Evolutionary conservation across 2,888 invertebrate genomes (phyloP).

Genomic region (Rotaria magnacalcarata): DNA sequence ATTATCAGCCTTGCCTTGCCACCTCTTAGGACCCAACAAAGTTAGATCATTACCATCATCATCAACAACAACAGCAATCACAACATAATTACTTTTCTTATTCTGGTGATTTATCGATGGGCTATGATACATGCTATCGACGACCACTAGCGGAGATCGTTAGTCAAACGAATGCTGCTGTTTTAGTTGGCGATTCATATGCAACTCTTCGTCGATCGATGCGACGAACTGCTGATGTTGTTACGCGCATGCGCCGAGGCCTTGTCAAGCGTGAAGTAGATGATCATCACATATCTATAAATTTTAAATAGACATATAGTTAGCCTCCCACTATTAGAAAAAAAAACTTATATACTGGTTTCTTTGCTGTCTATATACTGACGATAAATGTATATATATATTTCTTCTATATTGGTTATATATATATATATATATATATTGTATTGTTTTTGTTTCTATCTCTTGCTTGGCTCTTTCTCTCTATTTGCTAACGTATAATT

Average conservation of each 20-base stretch:
- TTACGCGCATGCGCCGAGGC: neutral
- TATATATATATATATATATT: neutral
- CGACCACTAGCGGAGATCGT: neutral
- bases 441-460: neutral
- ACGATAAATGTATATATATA: neutral
- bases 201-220: conserved; percentile 34
- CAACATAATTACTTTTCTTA: neutral
- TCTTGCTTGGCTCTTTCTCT: neutral
- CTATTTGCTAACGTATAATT: neutral
- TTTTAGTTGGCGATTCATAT: conserved; percentile 28
- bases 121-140: neutral
- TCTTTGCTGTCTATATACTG: neutral
- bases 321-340: conserved; percentile 17
- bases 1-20: neutral
- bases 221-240: conserved; percentile 26
- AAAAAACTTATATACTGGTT: neutral
- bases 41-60: neutral
- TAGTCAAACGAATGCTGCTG: conserved; percentile 17
- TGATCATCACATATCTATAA: neutral
- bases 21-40: neutral
- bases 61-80: neutral
- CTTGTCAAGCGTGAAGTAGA: conserved; percentile 4
- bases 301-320: neutral
- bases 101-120: neutral
- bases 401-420: neutral